Conservation (phyloP, 2,888 invertebrate genomes). For the Leuctra nigra region DNA sequence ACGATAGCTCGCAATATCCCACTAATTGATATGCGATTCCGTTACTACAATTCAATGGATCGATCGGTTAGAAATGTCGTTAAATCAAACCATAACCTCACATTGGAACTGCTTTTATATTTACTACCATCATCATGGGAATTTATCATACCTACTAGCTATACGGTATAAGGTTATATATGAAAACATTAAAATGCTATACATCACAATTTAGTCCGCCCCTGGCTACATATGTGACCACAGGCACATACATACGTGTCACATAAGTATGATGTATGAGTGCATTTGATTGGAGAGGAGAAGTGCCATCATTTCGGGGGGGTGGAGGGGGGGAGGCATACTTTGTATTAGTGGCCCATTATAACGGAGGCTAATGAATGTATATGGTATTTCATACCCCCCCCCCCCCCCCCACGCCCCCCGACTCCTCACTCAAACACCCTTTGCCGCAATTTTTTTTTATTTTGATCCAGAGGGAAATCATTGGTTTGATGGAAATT, state of each 20-base stretch:
- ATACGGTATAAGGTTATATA: no score
- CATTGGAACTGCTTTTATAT: no score
- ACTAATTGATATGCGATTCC: not conserved
- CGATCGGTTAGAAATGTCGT: no score
- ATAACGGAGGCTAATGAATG: not conserved
- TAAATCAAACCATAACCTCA: no score
- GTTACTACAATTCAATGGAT: no score
- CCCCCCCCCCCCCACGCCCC: not conserved
- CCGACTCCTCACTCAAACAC: not conserved
- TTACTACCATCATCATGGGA: not conserved
- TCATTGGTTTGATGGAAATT: no score
- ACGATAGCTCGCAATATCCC: not conserved
- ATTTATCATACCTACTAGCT: not conserved
- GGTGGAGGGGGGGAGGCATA: not conserved
- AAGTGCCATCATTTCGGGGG: constrained; percentile 1
- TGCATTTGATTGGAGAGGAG: not conserved
- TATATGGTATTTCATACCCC: not conserved
- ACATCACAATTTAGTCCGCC: constrained; percentile 7
- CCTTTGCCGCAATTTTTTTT: no score
- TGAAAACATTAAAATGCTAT: constrained; percentile 12
- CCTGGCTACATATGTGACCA: not conserved
- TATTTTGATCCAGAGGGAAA: no score
- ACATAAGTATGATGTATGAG: constrained; percentile 3
- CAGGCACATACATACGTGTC: constrained; percentile 5
- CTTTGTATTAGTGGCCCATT: constrained; percentile 7